Base-by-base conservation (phyloP, 2,113 vertebrate species). In the Centrocercus urophasianus region DNA sequence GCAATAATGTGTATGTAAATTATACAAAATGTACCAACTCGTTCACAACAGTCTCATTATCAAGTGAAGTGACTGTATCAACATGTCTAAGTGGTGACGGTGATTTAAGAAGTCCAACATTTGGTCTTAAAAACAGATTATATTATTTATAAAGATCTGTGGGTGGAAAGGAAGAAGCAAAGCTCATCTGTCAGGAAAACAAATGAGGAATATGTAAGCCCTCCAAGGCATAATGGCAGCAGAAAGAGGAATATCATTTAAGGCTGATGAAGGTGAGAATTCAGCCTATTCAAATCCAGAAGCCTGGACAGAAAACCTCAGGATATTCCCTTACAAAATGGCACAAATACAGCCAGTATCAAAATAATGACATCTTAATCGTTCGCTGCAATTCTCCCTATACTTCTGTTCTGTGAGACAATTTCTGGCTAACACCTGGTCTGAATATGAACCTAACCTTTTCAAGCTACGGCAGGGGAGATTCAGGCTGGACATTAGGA, bases 121-220 rank as follows among this genome's bases (percentile, higher is more conserved):
- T 74, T 89, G 87, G 94, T 96, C 91, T 96, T 88, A 91, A 93
- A 95, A 96, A 30, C 86, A 94, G 81, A 95, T 76, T 78, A 75
- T 61, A 90, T 91, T 92, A 93, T 96, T 96, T 95, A 95, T 89
- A 94, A 95, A 94, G 91, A 95, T 75, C 93, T 42, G 91, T 94
- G 85, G 93, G 90, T 92, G 94, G 92, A 94, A 96, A 95, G 52
- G 81, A 92, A 94, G 95, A 70, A 83, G 90, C 61, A 86, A 93
- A 92, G 52, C 93, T 95, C 74, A 85, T 93, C 89, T 92, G 88
- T 96, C 86, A 86, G 48, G 45, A 93, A 92, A 95, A 96, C 67
- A 89, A 86, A 92, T 34, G 88, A 76, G 19, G 65, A 78, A 87
- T 69, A 54, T 14, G 50, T 76, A 90, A 88, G 81, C 89, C 81